A percentile compares a stretch with the other conserved stretches of the same genome.
Conservation (phyloP, 2,888 invertebrate genomes). For the Notocelia uddmanniana region DNA sequence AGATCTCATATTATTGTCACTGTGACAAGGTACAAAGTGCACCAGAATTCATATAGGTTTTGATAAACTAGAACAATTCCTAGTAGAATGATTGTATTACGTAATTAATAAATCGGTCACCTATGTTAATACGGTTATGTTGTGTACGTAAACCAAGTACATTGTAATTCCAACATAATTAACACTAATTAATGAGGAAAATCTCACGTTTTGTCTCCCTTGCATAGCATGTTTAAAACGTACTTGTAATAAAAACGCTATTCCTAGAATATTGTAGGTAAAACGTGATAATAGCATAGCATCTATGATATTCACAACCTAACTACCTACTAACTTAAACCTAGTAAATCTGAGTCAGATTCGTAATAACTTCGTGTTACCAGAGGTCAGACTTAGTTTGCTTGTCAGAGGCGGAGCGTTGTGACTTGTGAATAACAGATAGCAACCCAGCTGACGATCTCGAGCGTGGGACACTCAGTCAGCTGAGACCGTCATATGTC, state of each 20-base stretch:
- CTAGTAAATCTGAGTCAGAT: too few species aligned
- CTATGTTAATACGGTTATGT: conserved; percentile 10
- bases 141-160: background rate
- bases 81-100: conserved; percentile 4
- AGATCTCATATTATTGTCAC: too few species aligned
- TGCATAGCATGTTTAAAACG: background rate
- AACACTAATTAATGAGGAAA: conserved; percentile 7
- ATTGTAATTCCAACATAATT: background rate
- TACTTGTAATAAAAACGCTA: background rate
- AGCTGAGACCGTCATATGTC: conserved; percentile 35
- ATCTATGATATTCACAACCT: background rate
- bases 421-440: background rate
- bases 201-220: conserved; percentile 2
- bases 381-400: background rate
- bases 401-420: background rate
- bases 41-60: too few species aligned
- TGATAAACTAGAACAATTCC: too few species aligned
- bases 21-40: too few species aligned
- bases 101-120: conserved; percentile 9
- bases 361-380: background rate
- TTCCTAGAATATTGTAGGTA: conserved; percentile 52
- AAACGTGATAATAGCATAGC: background rate
- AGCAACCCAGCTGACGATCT: conserved; percentile 61
- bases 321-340: too few species aligned
- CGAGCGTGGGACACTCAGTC: conserved; percentile 65